Conservation (phyloP, 1,140 invertebrate genomes). For the Nephila pilipes region DNA sequence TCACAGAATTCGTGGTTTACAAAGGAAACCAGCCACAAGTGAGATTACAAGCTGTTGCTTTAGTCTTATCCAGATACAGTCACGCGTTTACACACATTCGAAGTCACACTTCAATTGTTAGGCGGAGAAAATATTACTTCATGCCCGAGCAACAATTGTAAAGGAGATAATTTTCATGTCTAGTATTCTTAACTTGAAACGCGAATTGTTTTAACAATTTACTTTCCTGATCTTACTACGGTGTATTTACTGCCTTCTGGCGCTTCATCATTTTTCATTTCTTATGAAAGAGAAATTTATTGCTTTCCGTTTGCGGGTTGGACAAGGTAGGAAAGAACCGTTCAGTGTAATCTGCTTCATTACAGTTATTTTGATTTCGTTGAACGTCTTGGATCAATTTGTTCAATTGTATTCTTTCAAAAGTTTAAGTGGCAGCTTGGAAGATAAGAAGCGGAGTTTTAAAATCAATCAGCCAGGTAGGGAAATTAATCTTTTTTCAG, state of each 20-base stretch:
- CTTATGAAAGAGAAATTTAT: constrained; percentile 24
- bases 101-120: constrained; percentile 72
- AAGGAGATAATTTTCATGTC: constrained; percentile 39
- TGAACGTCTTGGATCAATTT: not conserved
- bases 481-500: constrained; percentile 26
- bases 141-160: constrained; percentile 57
- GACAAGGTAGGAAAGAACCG: constrained; percentile 19
- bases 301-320: constrained; percentile 19
- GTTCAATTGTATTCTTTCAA: constrained; percentile 9
- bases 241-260: not conserved
- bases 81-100: constrained; percentile 36
- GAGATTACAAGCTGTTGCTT: constrained; percentile 67
- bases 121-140: constrained; percentile 39
- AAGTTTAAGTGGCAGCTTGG: not conserved
- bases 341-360: not conserved
- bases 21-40: constrained; percentile 67
- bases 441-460: constrained; percentile 24
- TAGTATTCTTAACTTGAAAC: constrained; percentile 2
- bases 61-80: constrained; percentile 46
- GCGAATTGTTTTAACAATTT: constrained; percentile 63
- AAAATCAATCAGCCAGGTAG: constrained; percentile 26
- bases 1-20: constrained; percentile 63
- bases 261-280: constrained; percentile 44
- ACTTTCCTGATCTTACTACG: not conserved
- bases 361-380: constrained; percentile 17